phyloP scores from a whole-genome alignment of 64 coral and sea anemone genomes.

The Pachyseris speciosa region DNA sequence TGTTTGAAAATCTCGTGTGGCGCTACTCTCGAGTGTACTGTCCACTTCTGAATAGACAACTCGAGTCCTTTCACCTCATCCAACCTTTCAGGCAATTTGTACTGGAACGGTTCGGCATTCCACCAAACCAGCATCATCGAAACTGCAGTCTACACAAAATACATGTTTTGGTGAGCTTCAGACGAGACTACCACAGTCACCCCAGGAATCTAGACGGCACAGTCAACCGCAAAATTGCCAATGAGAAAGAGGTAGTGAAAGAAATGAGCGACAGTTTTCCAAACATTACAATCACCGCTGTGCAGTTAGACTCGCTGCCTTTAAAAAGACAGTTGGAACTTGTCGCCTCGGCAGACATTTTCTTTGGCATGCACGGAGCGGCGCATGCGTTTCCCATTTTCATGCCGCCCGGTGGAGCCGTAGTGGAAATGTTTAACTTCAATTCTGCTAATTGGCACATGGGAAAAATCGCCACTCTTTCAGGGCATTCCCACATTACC shows the following conservation, averaged over 20 bases:
- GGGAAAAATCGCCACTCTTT: too few relatives aligned
- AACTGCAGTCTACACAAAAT: background rate
- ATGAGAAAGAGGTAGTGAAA: conserved; percentile 8
- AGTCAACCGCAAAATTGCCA: background rate
- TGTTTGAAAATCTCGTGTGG: too few relatives aligned
- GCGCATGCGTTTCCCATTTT: conserved; percentile 9
- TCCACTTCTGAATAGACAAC: background rate
- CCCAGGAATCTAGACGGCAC: background rate
- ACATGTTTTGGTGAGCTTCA: too few relatives aligned
- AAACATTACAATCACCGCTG: background rate
- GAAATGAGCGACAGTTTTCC: background rate
- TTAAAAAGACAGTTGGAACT: background rate
- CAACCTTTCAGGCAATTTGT: conserved; percentile 3
- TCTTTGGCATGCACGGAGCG: conserved; percentile 8
- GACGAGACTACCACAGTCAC: too few relatives aligned
- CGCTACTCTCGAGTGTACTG: background rate
- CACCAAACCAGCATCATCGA: background rate
- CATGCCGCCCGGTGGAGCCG: background rate
- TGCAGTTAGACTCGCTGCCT: background rate
- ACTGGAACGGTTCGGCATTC: background rate
- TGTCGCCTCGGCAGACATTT: too few relatives aligned
- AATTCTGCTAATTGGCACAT: conserved; percentile 1
- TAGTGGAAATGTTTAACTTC: background rate
- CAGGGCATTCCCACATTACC: too few relatives aligned
- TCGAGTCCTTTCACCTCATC: background rate